These are phyloP conservation scores for Sphaerodactylus townsendi DNA, from an alignment of 2,113 vertebrate species.

Conservation along the genomic window DNA sequence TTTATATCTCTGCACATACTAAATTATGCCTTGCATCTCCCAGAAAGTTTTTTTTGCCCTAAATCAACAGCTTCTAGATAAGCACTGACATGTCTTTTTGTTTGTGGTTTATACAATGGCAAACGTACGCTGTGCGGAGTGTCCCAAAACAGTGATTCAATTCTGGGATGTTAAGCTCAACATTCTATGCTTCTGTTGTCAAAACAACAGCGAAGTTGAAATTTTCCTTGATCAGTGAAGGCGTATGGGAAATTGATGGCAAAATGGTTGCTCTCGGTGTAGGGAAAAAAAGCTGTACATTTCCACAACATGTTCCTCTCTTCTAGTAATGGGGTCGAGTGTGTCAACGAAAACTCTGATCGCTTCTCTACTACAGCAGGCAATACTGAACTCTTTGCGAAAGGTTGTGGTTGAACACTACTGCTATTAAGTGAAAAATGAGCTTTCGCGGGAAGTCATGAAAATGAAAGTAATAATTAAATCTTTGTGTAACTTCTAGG, in stretches of 20 bases:
- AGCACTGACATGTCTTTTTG: no score
- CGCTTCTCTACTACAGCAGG: constrained; percentile 35
- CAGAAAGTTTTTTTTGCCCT: no score
- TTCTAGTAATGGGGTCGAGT: constrained; percentile 26
- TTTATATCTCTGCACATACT: no score
- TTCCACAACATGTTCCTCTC: neutral
- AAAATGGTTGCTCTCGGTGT: neutral
- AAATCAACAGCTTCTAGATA: no score
- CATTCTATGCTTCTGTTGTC: neutral
- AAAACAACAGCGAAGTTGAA: neutral
- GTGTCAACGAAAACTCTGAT: constrained; percentile 41
- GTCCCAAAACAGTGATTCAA: neutral
- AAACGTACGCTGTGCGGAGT: neutral
- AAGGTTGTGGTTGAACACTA: constrained; percentile 49
- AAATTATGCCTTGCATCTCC: no score
- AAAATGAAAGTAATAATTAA: constrained; percentile 82
- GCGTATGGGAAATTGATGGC: neutral
- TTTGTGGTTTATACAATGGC: no score
- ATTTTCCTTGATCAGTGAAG: neutral
- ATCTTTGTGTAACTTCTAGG: constrained; percentile 77
- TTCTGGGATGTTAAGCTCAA: no score
- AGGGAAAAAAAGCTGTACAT: constrained; percentile 4
- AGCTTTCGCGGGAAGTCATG: constrained; percentile 70
- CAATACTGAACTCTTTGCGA: constrained; percentile 52
- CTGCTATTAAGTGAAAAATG: constrained; percentile 73